Evolutionary conservation across 1,140 invertebrate genomes (phyloP).

Genomic region (Wasmannia auropunctata): DNA sequence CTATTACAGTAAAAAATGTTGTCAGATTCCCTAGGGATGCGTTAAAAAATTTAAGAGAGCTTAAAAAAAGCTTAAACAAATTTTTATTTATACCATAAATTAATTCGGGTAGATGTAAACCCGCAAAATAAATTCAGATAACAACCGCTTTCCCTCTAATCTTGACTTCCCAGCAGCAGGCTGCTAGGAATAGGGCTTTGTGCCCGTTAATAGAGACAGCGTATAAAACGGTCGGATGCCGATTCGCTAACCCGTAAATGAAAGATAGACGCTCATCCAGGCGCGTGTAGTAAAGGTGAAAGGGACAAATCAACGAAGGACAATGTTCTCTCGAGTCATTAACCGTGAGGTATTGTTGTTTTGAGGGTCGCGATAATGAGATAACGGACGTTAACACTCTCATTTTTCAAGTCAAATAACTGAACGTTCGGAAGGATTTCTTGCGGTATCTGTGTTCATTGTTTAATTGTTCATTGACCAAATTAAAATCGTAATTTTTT

Average conservation of each 20-base stretch:
- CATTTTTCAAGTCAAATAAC: not conserved
- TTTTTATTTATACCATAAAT: not conserved
- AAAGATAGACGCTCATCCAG: not conserved
- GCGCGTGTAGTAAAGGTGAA: not conserved
- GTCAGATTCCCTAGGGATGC: not conserved
- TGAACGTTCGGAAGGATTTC: not conserved
- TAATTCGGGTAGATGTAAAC: not conserved
- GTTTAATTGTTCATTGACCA: not conserved
- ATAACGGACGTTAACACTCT: not conserved
- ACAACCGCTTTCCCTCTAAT: not conserved
- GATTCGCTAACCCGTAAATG: constrained; percentile 25
- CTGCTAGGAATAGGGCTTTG: not conserved
- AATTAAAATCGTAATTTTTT: not conserved
- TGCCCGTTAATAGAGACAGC: not conserved
- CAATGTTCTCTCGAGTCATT: constrained; percentile 51
- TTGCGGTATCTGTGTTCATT: not conserved
- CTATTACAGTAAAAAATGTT: not conserved
- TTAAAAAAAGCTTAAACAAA: not conserved
- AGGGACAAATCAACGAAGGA: constrained; percentile 32
- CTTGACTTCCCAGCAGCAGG: not conserved
- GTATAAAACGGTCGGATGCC: not conserved
- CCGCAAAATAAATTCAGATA: not conserved
- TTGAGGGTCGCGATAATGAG: constrained; percentile 31
- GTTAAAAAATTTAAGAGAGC: not conserved
- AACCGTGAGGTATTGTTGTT: constrained; percentile 22